A percentile compares a stretch with the other conserved stretches of the same genome.
These are phyloP conservation scores for Orthonychiurus folsomi DNA, from an alignment of 2,888 invertebrate species.

Conservation along the genomic window DNA sequence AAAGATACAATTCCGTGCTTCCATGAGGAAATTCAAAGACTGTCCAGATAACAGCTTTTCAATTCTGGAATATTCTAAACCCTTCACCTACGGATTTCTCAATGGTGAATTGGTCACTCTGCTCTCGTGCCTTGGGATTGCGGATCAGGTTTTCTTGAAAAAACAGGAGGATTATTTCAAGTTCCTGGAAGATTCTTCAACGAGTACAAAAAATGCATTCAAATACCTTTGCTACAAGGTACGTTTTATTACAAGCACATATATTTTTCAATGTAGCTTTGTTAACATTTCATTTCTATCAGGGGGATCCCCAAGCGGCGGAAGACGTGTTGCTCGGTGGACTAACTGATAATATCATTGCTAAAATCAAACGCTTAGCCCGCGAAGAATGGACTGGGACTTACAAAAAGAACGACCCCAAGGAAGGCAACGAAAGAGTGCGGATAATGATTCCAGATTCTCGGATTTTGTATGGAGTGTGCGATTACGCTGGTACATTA, in stretches of 20 bases:
- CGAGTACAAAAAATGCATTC: not conserved
- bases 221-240: conserved; percentile 12
- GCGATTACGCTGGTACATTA: conserved; percentile 11
- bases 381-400: conserved; percentile 9
- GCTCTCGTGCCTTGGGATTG: conserved; percentile 11
- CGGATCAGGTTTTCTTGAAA: conserved; percentile 6
- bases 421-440: conserved; percentile 2
- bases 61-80: conserved; percentile 14
- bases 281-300: no score
- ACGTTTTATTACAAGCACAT: no score
- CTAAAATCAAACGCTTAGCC: not conserved
- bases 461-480: conserved; percentile 14
- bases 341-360: not conserved
- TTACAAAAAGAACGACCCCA: conserved; percentile 1
- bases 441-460: conserved; percentile 14
- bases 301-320: conserved; percentile 6
- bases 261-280: no score
- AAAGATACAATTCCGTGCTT: conserved; percentile 8
- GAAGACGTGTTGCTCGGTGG: conserved; percentile 13
- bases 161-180: conserved; percentile 8
- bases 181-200: conserved; percentile 1
- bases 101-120: conserved; percentile 15
- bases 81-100: conserved; percentile 7
- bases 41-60: conserved; percentile 13
- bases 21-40: conserved; percentile 14